Conservation (phyloP, 2,888 invertebrate genomes). For the Trichacis sp. region DNA sequence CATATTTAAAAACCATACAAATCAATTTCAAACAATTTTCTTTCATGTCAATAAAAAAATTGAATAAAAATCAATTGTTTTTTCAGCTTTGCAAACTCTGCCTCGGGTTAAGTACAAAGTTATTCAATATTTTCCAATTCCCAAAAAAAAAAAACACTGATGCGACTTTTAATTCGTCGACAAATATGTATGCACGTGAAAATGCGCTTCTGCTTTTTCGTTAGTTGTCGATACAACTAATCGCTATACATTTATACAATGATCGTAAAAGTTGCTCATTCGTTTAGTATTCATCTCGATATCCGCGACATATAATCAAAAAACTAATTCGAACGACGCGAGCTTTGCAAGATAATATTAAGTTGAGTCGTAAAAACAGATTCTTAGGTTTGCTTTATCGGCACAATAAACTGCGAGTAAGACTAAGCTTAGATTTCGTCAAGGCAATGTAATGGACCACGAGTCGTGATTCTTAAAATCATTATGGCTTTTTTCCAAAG, state of each 20-base stretch:
- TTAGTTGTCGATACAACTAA: not conserved
- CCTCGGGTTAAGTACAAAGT: no score
- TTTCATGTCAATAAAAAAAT: no score
- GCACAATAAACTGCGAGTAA: conserved; percentile 52
- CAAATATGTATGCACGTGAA: no score
- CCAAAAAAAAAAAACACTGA: no score
- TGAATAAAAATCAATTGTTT: no score
- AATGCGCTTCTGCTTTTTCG: no score
- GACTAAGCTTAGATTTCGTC: conserved; percentile 51
- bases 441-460: conserved; percentile 46
- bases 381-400: conserved; percentile 51
- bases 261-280: conserved; percentile 42
- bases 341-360: conserved; percentile 7
- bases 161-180: no score
- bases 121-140: no score
- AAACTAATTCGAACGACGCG: conserved; percentile 8
- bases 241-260: conserved; percentile 68
- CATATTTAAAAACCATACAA: no score
- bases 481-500: not conserved
- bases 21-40: no score
- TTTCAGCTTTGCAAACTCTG: no score
- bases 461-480: conserved; percentile 16
- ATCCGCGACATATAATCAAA: conserved; percentile 8
- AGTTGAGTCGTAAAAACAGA: conserved; percentile 32
- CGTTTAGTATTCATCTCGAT: conserved; percentile 6